A percentile compares a stretch with the other conserved stretches of the same genome.
phyloP scores from a whole-genome alignment of 2,888 invertebrate species.

The Uropetala carovei region DNA sequence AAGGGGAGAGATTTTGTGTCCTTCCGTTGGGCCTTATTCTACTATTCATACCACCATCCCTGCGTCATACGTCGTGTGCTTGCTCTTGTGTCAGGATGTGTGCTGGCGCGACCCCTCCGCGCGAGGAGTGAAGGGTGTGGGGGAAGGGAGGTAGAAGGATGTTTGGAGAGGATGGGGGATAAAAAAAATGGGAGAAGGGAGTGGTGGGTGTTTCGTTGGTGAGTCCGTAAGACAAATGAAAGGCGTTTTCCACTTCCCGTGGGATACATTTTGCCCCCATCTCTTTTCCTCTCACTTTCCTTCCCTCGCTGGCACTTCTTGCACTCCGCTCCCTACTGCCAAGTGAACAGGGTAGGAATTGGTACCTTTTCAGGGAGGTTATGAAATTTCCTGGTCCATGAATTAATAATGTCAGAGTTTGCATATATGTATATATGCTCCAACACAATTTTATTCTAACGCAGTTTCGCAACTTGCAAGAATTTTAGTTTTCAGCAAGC shows the following conservation, averaged over 20 bases:
- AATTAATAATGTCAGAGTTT: too few relatives aligned
- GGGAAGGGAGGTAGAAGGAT: neutral
- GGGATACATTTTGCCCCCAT: neutral
- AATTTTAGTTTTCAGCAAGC: too few relatives aligned
- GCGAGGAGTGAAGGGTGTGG: neutral
- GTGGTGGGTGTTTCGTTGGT: neutral
- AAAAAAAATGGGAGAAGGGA: neutral
- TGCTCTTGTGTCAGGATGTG: neutral
- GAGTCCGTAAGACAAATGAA: slow-evolving; percentile 21
- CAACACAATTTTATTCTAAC: too few relatives aligned
- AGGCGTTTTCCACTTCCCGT: slow-evolving; percentile 32
- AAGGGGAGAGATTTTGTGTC: neutral
- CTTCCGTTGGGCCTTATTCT: neutral
- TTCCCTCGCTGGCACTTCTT: neutral
- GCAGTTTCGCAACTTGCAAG: too few relatives aligned
- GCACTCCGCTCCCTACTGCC: neutral
- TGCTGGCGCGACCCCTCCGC: neutral
- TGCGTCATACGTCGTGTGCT: neutral
- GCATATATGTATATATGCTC: too few relatives aligned
- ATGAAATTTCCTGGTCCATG: too few relatives aligned
- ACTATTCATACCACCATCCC: slow-evolving; percentile 34
- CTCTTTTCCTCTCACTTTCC: neutral
- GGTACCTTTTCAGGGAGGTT: too few relatives aligned
- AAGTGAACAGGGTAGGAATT: too few relatives aligned
- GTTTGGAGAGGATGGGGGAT: neutral